Base-by-base conservation (phyloP, 2,797 vertebrate species). In the Syngnathus rostellatus region DNA sequence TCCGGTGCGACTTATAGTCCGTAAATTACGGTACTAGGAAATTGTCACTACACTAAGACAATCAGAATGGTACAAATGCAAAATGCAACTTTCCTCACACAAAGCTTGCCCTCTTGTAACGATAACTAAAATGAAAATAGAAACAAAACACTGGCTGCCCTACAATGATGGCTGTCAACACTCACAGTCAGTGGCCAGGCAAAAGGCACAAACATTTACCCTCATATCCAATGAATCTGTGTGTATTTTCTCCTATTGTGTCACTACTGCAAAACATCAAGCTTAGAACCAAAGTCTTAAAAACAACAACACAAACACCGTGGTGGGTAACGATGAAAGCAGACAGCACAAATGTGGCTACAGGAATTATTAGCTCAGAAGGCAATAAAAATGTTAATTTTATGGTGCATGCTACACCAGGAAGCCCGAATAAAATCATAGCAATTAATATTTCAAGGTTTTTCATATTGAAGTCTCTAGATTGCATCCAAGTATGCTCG, bases 401-500 rank as follows among this genome's bases (percentile, higher is more conserved):
- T 39, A 19, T 38, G 16, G 16, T 8, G 9, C 4, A 39, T 61
- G 40, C 60, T 4, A 45, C 3, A 17, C 11, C 12, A 8, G 12
- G n/a, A 16, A 25, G 60, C 12, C 54, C 16, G 54, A 21, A 62
- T 16, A n/a, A 62, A 45, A 25, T 61, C 59, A 41, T 25, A 45
- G 0, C 1, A 2, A 40, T 61, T 66, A 6, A 61, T 59, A 67
- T 65, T 61, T 60, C 16, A 60, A 6, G 5, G 58, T 16, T 67
- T 10, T 75, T 61, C 37, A 61, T 9, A 63, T 17, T 63, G 66
- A 66, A 74, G 70, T 59, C 46, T 62, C 41, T 46, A 48, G 53
- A 76, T 68, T 60, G 60, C 64, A 71, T 78, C 66, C 37, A 68
- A 75, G 68, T 63, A 68, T 68, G 71, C 68, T 75, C 50, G 68